Percentiles rank a stretch among this genome's conserved stretches.
Conservation (phyloP, 1,140 invertebrate genomes). For the Drosophila eugracilis region DNA sequence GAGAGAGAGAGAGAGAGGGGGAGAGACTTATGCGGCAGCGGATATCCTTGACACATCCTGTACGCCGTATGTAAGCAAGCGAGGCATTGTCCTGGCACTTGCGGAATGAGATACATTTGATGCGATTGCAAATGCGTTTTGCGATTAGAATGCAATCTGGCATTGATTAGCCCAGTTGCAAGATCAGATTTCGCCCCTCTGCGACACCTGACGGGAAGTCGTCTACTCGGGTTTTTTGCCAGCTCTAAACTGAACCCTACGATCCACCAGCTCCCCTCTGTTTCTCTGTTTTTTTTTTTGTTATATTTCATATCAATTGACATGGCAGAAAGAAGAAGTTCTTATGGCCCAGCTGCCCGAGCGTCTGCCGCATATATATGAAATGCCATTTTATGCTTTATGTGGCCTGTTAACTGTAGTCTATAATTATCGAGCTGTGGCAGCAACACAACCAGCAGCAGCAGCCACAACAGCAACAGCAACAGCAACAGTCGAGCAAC, state of each 20-base stretch:
- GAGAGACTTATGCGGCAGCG: conserved; percentile 64
- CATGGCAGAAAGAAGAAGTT: conserved; percentile 25
- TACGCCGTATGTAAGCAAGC: conserved; percentile 6
- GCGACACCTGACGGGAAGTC: conserved; percentile 72
- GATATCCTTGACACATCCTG: conserved; percentile 81
- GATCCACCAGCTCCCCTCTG: neutral
- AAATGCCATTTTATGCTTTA: conserved; percentile 72
- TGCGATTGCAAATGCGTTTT: conserved; percentile 17
- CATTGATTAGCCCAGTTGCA: conserved; percentile 58
- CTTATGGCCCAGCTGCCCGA: conserved; percentile 43
- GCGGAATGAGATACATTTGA: conserved; percentile 50
- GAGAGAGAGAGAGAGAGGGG: neutral
- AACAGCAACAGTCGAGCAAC: neutral
- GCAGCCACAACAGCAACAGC: conserved; percentile 19
- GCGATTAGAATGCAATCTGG: conserved; percentile 36
- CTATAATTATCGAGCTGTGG: conserved; percentile 65
- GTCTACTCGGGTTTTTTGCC: neutral
- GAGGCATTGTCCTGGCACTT: conserved; percentile 48
- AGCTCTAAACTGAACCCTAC: conserved; percentile 1
- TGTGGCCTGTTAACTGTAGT: conserved; percentile 65
- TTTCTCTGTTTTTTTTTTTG: conserved; percentile 11
- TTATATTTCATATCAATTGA: conserved; percentile 53
- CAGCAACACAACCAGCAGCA: conserved; percentile 21
- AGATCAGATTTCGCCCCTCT: conserved; percentile 54
- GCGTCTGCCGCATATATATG: conserved; percentile 32